A percentile compares a stretch with the other conserved stretches of the same genome.
phyloP scores from a whole-genome alignment of 2,113 vertebrate species.

The Fregetta grallaria region DNA sequence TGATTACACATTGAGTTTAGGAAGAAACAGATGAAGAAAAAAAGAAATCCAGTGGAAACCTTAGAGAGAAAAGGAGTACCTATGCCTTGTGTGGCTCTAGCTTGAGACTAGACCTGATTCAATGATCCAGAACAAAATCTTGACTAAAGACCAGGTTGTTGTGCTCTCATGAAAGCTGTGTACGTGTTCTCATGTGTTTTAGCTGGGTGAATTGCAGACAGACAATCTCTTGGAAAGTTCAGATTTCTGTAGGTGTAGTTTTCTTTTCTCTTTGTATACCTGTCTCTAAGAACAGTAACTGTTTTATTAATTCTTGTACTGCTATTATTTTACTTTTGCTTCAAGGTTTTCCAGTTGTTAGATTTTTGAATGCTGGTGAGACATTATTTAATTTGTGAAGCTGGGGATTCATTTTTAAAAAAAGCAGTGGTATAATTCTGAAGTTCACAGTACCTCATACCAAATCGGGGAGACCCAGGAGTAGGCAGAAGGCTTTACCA shows the following conservation, averaged over 20 bases:
- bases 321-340: neutral
- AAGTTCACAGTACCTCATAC: neutral
- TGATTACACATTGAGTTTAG: neutral
- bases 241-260: neutral
- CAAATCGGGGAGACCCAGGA: neutral
- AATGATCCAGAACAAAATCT: neutral
- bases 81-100: too few species aligned
- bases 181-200: neutral
- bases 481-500: neutral
- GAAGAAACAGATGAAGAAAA: neutral
- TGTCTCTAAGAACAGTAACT: neutral
- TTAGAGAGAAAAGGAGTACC: neutral
- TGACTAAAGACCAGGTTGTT: neutral
- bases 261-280: neutral
- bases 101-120: neutral
- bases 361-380: neutral
- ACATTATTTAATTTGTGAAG: neutral
- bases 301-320: neutral
- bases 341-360: neutral
- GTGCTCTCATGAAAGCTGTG: neutral
- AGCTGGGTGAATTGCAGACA: neutral
- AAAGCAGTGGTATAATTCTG: neutral
- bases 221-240: neutral
- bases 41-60: neutral
- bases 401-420: neutral